Evolutionary conservation across 2,888 invertebrate genomes (phyloP).

Genomic region (Erynnis tages): DNA sequence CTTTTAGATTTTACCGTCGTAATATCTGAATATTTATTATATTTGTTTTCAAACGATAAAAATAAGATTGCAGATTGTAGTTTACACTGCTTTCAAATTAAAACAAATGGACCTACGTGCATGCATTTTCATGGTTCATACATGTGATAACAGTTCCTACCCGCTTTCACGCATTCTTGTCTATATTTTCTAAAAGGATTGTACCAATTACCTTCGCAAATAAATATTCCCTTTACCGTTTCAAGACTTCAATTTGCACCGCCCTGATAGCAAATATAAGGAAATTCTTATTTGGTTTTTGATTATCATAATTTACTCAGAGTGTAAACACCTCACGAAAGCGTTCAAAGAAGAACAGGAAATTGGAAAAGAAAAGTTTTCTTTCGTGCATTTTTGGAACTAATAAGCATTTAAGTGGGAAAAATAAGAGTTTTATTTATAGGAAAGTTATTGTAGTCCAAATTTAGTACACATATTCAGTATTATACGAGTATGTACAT

Average conservation of each 20-base stretch:
- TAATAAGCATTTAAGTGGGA: slow-evolving; percentile 9
- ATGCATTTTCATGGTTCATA: too few species aligned
- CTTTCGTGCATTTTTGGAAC: neutral
- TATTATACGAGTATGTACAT: neutral
- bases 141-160: too few species aligned
- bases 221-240: slow-evolving; percentile 11
- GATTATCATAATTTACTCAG: slow-evolving; percentile 19
- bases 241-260: slow-evolving; percentile 10
- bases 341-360: slow-evolving; percentile 11
- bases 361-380: slow-evolving; percentile 3
- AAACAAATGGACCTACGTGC: too few species aligned
- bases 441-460: too few species aligned
- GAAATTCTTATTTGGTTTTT: slow-evolving; percentile 16
- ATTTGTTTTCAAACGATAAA: too few species aligned
- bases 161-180: too few species aligned
- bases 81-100: too few species aligned
- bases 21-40: too few species aligned
- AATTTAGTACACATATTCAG: too few species aligned
- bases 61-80: too few species aligned
- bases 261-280: slow-evolving; percentile 12
- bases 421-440: neutral
- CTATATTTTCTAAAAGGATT: neutral
- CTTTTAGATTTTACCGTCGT: too few species aligned
- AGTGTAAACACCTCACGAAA: slow-evolving; percentile 17
- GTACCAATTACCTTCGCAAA: neutral